These are phyloP conservation scores for Ormyrus labotus DNA, from an alignment of 2,888 invertebrate species.

Conservation along the genomic window DNA sequence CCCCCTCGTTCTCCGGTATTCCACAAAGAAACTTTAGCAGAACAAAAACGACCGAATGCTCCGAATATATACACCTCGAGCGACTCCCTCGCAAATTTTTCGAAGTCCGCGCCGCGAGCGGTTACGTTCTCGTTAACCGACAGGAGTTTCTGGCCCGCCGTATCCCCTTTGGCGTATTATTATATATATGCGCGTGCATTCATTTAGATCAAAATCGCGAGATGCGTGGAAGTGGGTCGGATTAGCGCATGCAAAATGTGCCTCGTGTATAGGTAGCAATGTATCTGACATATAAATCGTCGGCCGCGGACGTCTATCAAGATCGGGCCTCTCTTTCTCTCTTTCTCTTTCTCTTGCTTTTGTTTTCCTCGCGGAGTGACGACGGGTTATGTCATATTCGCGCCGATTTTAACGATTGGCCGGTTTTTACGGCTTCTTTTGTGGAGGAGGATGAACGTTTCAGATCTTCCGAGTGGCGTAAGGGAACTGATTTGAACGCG, in stretches of 20 bases:
- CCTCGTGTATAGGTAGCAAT: background rate
- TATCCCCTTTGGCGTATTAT: too few species aligned
- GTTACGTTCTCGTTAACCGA: too few species aligned
- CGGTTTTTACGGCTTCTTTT: background rate
- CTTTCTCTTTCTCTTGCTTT: background rate
- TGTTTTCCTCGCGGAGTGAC: background rate
- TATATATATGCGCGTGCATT: background rate
- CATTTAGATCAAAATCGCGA: slow-evolving; percentile 14
- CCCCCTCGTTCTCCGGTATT: too few species aligned
- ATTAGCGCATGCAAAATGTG: slow-evolving; percentile 35
- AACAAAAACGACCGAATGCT: too few species aligned
- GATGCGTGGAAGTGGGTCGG: slow-evolving; percentile 26
- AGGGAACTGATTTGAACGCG: too few species aligned
- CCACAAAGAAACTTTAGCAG: too few species aligned
- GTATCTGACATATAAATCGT: slow-evolving; percentile 18
- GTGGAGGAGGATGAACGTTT: too few species aligned
- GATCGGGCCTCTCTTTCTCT: background rate
- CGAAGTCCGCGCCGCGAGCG: too few species aligned
- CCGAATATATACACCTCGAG: too few species aligned
- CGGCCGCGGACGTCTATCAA: slow-evolving; percentile 19
- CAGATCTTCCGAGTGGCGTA: too few species aligned
- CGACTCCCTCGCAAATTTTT: too few species aligned
- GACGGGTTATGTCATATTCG: background rate
- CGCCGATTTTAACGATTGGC: background rate
- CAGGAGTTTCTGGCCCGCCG: too few species aligned